These are phyloP conservation scores for Cosmia pyralina DNA, from an alignment of 2,888 invertebrate species.

Conservation along the genomic window DNA sequence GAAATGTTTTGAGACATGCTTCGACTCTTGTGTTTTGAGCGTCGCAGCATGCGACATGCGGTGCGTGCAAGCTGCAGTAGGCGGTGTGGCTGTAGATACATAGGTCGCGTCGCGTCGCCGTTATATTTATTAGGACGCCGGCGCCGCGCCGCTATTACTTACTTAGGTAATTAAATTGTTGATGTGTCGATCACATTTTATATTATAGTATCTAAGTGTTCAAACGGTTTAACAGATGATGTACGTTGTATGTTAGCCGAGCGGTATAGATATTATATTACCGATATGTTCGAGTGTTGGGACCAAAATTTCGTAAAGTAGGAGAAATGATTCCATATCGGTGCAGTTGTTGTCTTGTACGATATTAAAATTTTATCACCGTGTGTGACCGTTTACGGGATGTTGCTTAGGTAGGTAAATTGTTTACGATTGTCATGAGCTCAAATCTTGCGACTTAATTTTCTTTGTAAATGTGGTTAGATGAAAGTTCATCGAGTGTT, in stretches of 20 bases:
- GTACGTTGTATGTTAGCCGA: slow-evolving; percentile 70
- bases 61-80: slow-evolving; percentile 23
- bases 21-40: slow-evolving; percentile 31
- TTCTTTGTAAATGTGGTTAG: slow-evolving; percentile 69
- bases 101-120: slow-evolving; percentile 49
- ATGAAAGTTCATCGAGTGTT: slow-evolving; percentile 63
- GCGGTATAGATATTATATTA: slow-evolving; percentile 61
- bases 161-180: slow-evolving; percentile 80
- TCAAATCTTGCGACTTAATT: slow-evolving; percentile 83
- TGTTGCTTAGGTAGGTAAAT: slow-evolving; percentile 85
- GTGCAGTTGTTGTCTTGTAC: slow-evolving; percentile 80
- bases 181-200: slow-evolving; percentile 80
- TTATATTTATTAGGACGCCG: slow-evolving; percentile 56
- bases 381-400: slow-evolving; percentile 82
- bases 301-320: slow-evolving; percentile 86
- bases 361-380: slow-evolving; percentile 84
- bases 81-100: slow-evolving; percentile 24
- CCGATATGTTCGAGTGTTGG: slow-evolving; percentile 77
- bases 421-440: slow-evolving; percentile 80
- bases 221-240: slow-evolving; percentile 76
- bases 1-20: slow-evolving; percentile 28
- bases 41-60: slow-evolving; percentile 15
- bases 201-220: slow-evolving; percentile 81
- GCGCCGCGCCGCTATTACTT: slow-evolving; percentile 59
- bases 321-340: slow-evolving; percentile 73